Evolutionary conservation across 1,140 invertebrate genomes (phyloP), one percentile per base, ranked within the genome.

Genomic region (Drosophila gunungcola): DNA sequence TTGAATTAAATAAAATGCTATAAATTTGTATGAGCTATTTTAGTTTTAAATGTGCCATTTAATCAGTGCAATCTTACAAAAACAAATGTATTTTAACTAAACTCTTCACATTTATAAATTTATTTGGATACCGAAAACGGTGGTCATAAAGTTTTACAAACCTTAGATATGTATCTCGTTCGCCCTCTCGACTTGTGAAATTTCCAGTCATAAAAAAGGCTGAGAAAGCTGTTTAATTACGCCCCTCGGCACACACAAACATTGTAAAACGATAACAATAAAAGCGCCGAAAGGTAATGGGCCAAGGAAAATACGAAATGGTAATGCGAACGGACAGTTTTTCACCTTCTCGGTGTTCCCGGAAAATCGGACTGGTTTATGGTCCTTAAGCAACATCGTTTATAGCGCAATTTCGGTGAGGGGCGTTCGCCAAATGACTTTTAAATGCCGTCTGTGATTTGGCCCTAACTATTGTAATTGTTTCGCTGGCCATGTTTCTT

Each of bases 221-320:
- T 72, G 52, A 62, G 55, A 86, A 79, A 80, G 64, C 58, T 73
- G 79, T 83, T 79, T 80, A 83, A 83, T 86, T 83, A 82, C 82
- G 67, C 80, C 60, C 36, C 57, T 57, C 36, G 25, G 48, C 6
- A 39, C 45, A 65, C 65, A 80, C 77, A 85, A 82, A 83, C 72
- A 89, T 88, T 88, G 83, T 88, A 88, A 88, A 88, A 83, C 84
- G 65, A 86, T 86, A 88, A 86, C 80, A 82, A 65, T 77, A 76
- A 76, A 76, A 56, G 53, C 54, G 48, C 73, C 21, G 41, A 49
- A 58, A 55, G 62, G 73, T 67, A 68, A 60, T 76, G 63, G 72
- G 48, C 27, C 39, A 13, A 48, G 42, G 52, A 36, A 57, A 57
- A 70, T 57, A 11, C 43, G 11, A 67, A 70, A 70, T 72, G 65